phyloP scores from a whole-genome alignment of 2,797 vertebrate species.

The Parauchenoglanis punctatus region DNA sequence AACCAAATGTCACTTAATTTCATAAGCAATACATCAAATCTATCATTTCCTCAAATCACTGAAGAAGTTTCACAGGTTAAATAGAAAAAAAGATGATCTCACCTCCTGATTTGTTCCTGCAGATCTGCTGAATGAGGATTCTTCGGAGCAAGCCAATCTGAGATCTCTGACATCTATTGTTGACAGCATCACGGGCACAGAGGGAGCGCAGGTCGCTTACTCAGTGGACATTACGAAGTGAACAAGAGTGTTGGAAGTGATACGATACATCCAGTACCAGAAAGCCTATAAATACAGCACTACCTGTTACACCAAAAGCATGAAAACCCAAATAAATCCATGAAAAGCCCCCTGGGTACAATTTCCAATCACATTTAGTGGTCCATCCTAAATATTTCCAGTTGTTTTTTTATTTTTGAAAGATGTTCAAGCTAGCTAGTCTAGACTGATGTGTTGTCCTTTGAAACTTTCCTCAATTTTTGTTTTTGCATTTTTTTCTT shows the following conservation, averaged over 20 bases:
- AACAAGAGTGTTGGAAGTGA: constrained; percentile 30
- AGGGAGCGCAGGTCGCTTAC: constrained; percentile 78
- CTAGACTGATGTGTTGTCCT: constrained; percentile 63
- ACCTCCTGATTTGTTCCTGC: constrained; percentile 20
- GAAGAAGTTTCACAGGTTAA: background rate
- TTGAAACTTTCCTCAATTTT: constrained; percentile 67
- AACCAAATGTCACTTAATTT: background rate
- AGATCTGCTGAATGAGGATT: constrained; percentile 88
- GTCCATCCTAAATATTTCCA: constrained; percentile 60
- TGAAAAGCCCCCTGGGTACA: constrained; percentile 38
- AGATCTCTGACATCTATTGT: constrained; percentile 92
- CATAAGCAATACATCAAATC: background rate
- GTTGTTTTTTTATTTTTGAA: constrained; percentile 58
- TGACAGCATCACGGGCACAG: constrained; percentile 85
- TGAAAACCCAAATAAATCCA: constrained; percentile 25
- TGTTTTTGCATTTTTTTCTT: constrained; percentile 68
- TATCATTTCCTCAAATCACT: background rate
- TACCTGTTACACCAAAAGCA: constrained; percentile 39
- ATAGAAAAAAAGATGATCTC: background rate
- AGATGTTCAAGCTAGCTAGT: constrained; percentile 46
- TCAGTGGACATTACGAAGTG: constrained; percentile 80
- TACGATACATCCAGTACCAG: constrained; percentile 18
- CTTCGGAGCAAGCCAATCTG: constrained; percentile 84
- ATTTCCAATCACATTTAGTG: constrained; percentile 52
- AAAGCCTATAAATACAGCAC: constrained; percentile 48